Base-by-base conservation (phyloP, 2,113 vertebrate genomes). In the Ellobius talpinus region DNA sequence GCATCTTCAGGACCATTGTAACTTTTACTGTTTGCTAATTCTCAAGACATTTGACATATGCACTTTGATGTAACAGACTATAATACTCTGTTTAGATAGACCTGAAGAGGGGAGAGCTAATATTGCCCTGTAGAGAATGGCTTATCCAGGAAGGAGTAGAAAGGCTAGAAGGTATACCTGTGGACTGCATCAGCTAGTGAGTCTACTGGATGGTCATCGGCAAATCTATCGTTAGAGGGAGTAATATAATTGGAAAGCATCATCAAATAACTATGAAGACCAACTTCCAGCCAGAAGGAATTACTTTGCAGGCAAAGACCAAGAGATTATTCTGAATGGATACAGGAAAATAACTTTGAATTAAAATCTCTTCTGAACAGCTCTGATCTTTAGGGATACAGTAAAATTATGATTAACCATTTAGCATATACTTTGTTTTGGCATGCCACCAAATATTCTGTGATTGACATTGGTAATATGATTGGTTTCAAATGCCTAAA, bases 21-120 rank as follows among this genome's bases (percentile, higher is more conserved):
- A 0, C 99, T 99, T 98, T 97, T 99, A 87, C 97, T 99, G 24
- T 99, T 99, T 98, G 99, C 99, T 96, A 99, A 99, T 98, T 97
- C 98, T 90, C 98, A 98, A 96, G 99, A 99, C 65, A 99, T 99
- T 47, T 98, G 98, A 36, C 98, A 97, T 88, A 98, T 99, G 42
- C 96, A 97, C 97, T 99, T 98, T 94, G 99, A 99, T 97, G 99
- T 99, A 82, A 98, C 98, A 12, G 98, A 96, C 82, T 99, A 99
- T 47, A 85, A 97, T 94, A 99, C 89, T 93, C 95, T 99, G 63
- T 97, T 99, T 89, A 98, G 98, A 99, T 39, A 82, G 21, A 6
- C 50, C 6, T 61, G 12, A 61, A 82, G 23, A 42, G 21, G 23
- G 19, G 50, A 79, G 31, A 55, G 31, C 47, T 55, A 36, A 55